phyloP scores from a whole-genome alignment of 2,113 vertebrate species.

The Scatophagus argus region DNA sequence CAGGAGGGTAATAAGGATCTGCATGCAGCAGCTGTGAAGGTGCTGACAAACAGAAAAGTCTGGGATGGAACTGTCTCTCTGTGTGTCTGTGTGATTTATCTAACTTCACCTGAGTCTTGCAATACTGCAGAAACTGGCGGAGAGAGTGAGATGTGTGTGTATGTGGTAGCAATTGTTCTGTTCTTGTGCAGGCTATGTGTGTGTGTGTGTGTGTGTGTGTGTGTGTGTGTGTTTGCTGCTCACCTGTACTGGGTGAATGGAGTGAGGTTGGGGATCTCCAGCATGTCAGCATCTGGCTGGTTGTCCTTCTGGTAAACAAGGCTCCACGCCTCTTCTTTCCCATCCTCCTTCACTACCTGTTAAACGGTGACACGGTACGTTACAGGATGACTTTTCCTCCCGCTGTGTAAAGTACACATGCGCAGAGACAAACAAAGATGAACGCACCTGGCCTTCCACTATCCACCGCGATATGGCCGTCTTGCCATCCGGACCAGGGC shows the following conservation, averaged over 20 bases:
- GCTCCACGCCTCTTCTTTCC: conserved; percentile 88
- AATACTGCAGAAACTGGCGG: conserved; percentile 60
- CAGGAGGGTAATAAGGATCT: conserved; percentile 75
- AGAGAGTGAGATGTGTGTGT: conserved; percentile 50
- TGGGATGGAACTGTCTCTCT: conserved; percentile 74
- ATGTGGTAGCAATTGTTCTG: not conserved
- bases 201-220: conserved; percentile 24
- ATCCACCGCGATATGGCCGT: conserved; percentile 91
- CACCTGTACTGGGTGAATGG: conserved; percentile 97
- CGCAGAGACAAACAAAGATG: conserved; percentile 1
- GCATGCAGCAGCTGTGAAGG: conserved; percentile 77
- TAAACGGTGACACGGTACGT: not conserved
- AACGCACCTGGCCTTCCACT: conserved; percentile 86
- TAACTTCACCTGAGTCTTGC: conserved; percentile 67
- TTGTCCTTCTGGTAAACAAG: conserved; percentile 90
- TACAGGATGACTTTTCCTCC: not conserved
- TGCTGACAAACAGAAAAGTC: conserved; percentile 82
- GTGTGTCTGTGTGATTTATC: conserved; percentile 74
- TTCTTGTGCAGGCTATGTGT: not conserved
- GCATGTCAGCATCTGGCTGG: conserved; percentile 87
- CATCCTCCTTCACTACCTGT: conserved; percentile 83
- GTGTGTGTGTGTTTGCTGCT: conserved; percentile 68
- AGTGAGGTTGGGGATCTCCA: conserved; percentile 92
- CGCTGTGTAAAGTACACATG: not conserved
- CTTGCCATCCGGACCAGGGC: conserved; percentile 91